Percentiles rank a stretch among this genome's conserved stretches.
phyloP scores from a whole-genome alignment of 2,888 invertebrate genomes.

The Oscheius sp. region DNA sequence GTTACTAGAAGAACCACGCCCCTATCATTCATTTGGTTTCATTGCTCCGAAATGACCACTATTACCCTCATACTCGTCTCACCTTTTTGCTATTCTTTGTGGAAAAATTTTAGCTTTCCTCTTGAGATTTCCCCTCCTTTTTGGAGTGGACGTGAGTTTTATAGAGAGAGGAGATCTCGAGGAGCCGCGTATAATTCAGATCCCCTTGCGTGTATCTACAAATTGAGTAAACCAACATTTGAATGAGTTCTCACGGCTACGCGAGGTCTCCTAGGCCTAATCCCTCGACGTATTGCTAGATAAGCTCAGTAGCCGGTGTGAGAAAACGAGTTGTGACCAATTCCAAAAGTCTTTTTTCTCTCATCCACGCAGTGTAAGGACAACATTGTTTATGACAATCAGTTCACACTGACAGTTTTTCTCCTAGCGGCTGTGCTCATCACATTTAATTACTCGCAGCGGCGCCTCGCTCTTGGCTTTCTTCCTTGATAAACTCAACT shows the following conservation, averaged over 20 bases:
- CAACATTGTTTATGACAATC: background rate
- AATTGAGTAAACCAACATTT: constrained; percentile 21
- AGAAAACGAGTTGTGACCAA: constrained; percentile 12
- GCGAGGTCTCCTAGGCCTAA: constrained; percentile 25
- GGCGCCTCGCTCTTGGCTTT: background rate
- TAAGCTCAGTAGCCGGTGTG: constrained; percentile 15
- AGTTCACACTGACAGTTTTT: constrained; percentile 17
- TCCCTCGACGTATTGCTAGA: constrained; percentile 20
- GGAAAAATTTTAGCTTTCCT: too few relatives aligned
- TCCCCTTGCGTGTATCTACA: background rate
- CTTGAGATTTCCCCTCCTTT: too few relatives aligned
- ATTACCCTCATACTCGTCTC: constrained; percentile 5
- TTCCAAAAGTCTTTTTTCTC: background rate
- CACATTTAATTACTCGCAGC: constrained; percentile 19
- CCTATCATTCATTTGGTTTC: constrained; percentile 18
- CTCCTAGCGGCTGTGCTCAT: constrained; percentile 16
- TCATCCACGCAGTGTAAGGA: background rate
- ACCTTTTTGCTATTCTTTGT: background rate
- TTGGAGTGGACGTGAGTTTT: too few relatives aligned
- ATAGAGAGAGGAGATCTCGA: background rate
- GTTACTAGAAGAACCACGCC: constrained; percentile 3
- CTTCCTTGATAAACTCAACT: background rate
- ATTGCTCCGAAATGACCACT: constrained; percentile 20
- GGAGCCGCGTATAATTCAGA: background rate
- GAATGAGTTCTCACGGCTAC: constrained; percentile 26